Evolutionary conservation across 2,113 vertebrate genomes (phyloP).

Genomic region (Rallus limicola): DNA sequence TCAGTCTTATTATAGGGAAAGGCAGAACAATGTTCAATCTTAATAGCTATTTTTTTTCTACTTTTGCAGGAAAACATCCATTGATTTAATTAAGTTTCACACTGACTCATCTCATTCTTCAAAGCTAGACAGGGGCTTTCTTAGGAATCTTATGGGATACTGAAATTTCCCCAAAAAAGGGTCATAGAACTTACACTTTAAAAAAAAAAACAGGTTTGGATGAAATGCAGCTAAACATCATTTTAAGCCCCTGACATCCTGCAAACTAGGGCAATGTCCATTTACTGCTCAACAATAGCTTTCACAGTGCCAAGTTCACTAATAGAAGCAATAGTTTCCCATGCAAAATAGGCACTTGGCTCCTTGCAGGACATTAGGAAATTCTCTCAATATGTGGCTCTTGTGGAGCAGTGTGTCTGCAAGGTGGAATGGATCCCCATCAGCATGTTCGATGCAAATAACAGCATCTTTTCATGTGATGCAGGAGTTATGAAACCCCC

Average conservation of each 20-base stretch:
- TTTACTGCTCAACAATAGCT: background rate
- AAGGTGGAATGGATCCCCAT: background rate
- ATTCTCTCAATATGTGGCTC: background rate
- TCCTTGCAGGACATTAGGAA: background rate
- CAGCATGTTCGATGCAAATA: background rate
- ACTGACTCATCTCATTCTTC: background rate
- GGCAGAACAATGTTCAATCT: background rate
- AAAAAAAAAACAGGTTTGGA: background rate
- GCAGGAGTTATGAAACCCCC: background rate
- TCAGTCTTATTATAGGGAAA: background rate
- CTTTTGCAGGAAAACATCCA: constrained; percentile 11
- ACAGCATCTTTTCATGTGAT: background rate
- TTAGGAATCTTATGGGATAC: background rate
- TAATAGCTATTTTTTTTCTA: background rate
- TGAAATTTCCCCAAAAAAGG: background rate
- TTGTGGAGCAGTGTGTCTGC: background rate
- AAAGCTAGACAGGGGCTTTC: background rate
- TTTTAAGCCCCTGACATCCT: background rate
- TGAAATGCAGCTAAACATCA: background rate
- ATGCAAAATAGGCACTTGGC: background rate
- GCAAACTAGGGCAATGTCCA: background rate
- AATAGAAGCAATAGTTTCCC: background rate
- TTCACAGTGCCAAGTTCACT: background rate
- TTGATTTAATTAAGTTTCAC: constrained; percentile 6
- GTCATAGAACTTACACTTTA: background rate